Percentiles rank a stretch among this genome's conserved stretches.
These are phyloP conservation scores for Heliconius erato DNA, from an alignment of 2,888 invertebrate species.

Conservation along the genomic window DNA sequence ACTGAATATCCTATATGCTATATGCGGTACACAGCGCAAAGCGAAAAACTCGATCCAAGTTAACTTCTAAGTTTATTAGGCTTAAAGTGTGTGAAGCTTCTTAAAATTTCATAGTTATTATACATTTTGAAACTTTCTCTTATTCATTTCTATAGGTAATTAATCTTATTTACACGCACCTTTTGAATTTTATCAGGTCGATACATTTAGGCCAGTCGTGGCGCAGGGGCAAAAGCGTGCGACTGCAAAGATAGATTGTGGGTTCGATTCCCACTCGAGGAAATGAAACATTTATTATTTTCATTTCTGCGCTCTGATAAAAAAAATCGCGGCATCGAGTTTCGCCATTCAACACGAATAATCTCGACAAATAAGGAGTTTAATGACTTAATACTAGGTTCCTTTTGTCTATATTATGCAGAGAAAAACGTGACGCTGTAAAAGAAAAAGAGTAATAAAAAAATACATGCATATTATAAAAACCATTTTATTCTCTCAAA, in stretches of 20 bases:
- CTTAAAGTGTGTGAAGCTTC: constrained; percentile 2
- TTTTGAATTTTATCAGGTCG: background rate
- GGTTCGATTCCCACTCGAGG: background rate
- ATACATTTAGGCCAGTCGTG: background rate
- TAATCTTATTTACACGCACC: constrained; percentile 1
- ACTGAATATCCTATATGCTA: too few relatives aligned
- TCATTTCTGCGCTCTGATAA: background rate
- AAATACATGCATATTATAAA: constrained; percentile 52
- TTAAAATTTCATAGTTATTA: constrained; percentile 8
- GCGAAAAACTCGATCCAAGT: background rate
- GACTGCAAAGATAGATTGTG: too few relatives aligned
- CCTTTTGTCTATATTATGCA: too few relatives aligned
- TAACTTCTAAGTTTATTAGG: constrained; percentile 11
- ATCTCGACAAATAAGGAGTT: too few relatives aligned
- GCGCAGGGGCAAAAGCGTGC: too few relatives aligned
- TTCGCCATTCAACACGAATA: too few relatives aligned
- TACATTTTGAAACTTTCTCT: constrained; percentile 7
- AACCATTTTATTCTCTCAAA: constrained; percentile 77
- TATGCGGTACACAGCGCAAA: background rate
- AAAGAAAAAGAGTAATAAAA: background rate
- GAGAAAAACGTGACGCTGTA: too few relatives aligned
- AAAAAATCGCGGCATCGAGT: too few relatives aligned
- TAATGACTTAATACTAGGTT: too few relatives aligned
- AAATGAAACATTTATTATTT: background rate
- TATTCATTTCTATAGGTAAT: constrained; percentile 1